Evolutionary conservation across 1,140 invertebrate species (phyloP).

Genomic region (Pseudomyrmex dendroicus): DNA sequence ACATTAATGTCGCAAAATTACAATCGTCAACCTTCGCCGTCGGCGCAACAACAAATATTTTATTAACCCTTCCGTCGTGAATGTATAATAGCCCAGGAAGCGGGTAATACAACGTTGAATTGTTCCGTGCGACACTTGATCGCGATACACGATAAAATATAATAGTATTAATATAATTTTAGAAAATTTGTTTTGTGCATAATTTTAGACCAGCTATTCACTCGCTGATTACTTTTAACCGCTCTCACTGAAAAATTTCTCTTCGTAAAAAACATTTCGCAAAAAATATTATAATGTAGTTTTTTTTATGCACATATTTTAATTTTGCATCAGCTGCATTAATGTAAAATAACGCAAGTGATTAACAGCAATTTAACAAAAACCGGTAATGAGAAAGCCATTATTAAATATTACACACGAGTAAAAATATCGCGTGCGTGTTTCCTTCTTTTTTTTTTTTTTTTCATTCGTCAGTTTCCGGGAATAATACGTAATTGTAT

Average conservation of each 20-base stretch:
- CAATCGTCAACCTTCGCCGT: not conserved
- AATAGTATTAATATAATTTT: not conserved
- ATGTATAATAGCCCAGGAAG: not conserved
- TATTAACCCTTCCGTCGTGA: not conserved
- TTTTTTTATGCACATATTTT: too few relatives aligned
- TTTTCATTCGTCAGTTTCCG: not conserved
- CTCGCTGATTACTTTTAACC: too few relatives aligned
- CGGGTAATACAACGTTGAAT: not conserved
- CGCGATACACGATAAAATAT: not conserved
- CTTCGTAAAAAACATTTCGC: too few relatives aligned
- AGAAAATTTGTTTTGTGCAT: too few relatives aligned
- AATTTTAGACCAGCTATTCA: not conserved
- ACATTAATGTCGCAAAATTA: conserved; percentile 20
- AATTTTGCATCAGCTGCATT: too few relatives aligned
- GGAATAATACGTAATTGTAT: not conserved
- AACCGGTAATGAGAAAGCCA: too few relatives aligned
- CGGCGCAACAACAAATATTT: conserved; percentile 9
- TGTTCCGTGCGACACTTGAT: not conserved
- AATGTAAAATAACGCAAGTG: too few relatives aligned
- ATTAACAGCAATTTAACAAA: too few relatives aligned
- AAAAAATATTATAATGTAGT: too few relatives aligned
- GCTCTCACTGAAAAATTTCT: too few relatives aligned
- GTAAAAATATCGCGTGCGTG: not conserved
- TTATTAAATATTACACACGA: not conserved
- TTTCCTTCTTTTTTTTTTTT: not conserved